Percentiles rank a stretch among this genome's conserved stretches.
Conservation (phyloP, 2,888 invertebrate genomes). For the Rotaria macrura region DNA sequence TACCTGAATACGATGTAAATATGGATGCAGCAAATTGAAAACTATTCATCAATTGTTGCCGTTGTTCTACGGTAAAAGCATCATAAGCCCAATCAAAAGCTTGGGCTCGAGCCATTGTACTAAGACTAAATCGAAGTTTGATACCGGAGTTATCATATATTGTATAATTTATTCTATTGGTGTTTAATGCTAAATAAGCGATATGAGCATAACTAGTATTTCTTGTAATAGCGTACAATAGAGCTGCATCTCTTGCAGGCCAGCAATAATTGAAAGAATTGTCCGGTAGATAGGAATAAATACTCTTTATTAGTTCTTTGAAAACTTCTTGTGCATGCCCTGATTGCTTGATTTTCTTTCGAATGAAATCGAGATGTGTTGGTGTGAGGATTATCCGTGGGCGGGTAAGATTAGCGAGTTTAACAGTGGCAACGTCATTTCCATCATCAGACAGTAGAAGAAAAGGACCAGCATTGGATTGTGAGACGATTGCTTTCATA, state of each 20-base stretch:
- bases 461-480: not conserved
- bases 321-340: not conserved
- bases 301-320: not conserved
- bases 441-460: not conserved
- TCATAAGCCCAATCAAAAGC: not conserved
- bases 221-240: not conserved
- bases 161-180: not conserved
- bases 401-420: not conserved
- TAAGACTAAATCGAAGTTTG: not conserved
- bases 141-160: not conserved
- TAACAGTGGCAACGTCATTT: not conserved
- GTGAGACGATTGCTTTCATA: not conserved
- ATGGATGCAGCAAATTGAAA: not conserved
- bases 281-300: not conserved
- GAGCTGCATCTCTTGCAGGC: not conserved
- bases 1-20: not conserved
- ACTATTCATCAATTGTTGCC: not conserved
- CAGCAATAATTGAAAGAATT: not conserved
- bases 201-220: not conserved
- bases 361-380: not conserved
- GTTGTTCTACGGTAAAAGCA: not conserved
- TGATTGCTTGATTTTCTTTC: not conserved
- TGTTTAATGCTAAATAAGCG: not conserved
- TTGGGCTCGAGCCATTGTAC: not conserved
- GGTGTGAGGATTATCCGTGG: not conserved